Evolutionary conservation across 2,113 vertebrate genomes (phyloP).

Genomic region (Stegastes partitus): DNA sequence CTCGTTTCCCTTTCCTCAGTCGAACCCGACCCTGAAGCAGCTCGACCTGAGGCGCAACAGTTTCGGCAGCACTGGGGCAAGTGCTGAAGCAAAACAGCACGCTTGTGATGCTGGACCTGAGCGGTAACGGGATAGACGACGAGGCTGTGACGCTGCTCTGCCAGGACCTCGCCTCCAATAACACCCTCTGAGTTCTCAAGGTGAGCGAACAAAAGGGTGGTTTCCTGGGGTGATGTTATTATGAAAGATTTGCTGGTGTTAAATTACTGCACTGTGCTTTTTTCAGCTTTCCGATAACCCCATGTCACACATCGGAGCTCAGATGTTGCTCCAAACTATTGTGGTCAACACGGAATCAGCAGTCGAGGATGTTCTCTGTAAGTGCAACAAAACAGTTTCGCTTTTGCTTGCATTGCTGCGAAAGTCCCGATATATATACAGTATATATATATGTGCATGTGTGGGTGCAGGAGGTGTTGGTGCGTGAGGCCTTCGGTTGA

Average conservation of each 20-base stretch:
- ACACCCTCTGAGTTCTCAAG: conserved; percentile 81
- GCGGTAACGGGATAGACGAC: conserved; percentile 79
- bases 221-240: too few species aligned
- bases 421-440: too few species aligned
- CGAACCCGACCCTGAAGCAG: conserved; percentile 74
- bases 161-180: conserved; percentile 83
- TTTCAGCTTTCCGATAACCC: conserved; percentile 83
- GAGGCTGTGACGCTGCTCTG: conserved; percentile 79
- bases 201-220: conserved; percentile 55
- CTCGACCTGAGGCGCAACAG: conserved; percentile 84
- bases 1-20: conserved; percentile 9
- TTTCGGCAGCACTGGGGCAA: conserved; percentile 83
- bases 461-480: conserved; percentile 59
- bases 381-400: conserved; percentile 48
- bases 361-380: conserved; percentile 85
- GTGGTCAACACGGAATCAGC: conserved; percentile 80
- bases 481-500: conserved; percentile 45
- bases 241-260: too few species aligned
- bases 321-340: conserved; percentile 73
- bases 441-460: conserved; percentile 6
- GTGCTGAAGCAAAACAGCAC: conserved; percentile 81
- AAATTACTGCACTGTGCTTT: background rate
- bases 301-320: conserved; percentile 79
- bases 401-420: background rate
- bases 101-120: conserved; percentile 84